Evolutionary conservation across 2,113 vertebrate species (phyloP).

Genomic region (Bos indicus): DNA sequence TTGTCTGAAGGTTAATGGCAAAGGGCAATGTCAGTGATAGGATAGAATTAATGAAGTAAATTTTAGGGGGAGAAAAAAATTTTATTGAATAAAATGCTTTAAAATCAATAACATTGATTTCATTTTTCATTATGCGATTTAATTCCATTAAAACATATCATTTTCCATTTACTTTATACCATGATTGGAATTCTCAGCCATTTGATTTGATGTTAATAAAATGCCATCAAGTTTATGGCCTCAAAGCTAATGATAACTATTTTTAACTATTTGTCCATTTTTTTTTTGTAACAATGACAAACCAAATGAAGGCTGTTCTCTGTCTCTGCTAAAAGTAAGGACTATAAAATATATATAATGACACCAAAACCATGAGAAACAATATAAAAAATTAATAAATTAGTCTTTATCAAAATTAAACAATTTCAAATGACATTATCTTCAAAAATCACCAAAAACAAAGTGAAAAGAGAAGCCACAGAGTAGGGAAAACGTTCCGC

Average conservation of each 20-base stretch:
- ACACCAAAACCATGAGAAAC: background rate
- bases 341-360: background rate
- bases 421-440: background rate
- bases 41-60: constrained; percentile 2
- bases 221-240: background rate
- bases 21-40: background rate
- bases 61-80: background rate
- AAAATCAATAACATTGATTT: constrained; percentile 61
- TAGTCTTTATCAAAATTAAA: background rate
- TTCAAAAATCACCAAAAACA: background rate
- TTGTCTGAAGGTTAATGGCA: background rate
- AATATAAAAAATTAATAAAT: background rate
- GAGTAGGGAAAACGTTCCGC: background rate
- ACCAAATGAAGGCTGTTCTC: background rate
- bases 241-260: background rate
- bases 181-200: constrained; percentile 59
- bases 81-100: constrained; percentile 50
- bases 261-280: constrained; percentile 18
- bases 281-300: background rate
- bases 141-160: constrained; percentile 76
- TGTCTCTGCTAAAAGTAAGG: background rate
- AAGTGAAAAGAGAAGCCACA: background rate
- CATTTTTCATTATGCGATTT: constrained; percentile 47
- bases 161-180: constrained; percentile 72
- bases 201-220: constrained; percentile 40